phyloP scores from a whole-genome alignment of 2,113 vertebrate species.

The Spermophilus dauricus region DNA sequence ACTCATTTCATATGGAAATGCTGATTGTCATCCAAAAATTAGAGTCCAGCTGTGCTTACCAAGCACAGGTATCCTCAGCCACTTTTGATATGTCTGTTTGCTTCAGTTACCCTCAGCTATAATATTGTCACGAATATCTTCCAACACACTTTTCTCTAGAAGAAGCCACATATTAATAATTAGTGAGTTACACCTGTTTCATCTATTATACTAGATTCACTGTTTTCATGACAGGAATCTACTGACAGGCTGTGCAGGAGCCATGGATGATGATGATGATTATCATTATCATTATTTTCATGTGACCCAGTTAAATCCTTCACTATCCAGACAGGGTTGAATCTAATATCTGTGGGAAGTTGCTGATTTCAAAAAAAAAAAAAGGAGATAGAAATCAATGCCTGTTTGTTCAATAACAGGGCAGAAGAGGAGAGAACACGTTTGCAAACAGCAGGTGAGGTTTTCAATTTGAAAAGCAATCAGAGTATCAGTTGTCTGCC shows the following conservation, averaged over 20 bases:
- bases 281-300: neutral
- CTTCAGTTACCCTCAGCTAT: conserved; percentile 23
- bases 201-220: conserved; percentile 67
- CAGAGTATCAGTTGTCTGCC: conserved; percentile 82
- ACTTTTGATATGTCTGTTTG: conserved; percentile 42
- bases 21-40: neutral
- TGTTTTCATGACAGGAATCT: conserved; percentile 76
- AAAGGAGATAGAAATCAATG: conserved; percentile 84
- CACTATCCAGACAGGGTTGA: conserved; percentile 60
- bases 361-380: conserved; percentile 62
- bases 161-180: conserved; percentile 67
- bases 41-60: neutral
- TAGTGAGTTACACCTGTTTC: conserved; percentile 29
- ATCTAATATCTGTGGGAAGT: conserved; percentile 59
- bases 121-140: neutral
- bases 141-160: conserved; percentile 40
- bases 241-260: neutral
- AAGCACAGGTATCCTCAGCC: neutral
- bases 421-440: conserved; percentile 80
- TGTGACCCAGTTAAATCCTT: conserved; percentile 44
- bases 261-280: neutral
- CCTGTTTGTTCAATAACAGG: conserved; percentile 87
- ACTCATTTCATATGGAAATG: conserved; percentile 29
- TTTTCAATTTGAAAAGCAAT: conserved; percentile 87
- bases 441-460: conserved; percentile 87